phyloP scores from a whole-genome alignment of 2,113 vertebrate genomes.

The Centropristis striata region DNA sequence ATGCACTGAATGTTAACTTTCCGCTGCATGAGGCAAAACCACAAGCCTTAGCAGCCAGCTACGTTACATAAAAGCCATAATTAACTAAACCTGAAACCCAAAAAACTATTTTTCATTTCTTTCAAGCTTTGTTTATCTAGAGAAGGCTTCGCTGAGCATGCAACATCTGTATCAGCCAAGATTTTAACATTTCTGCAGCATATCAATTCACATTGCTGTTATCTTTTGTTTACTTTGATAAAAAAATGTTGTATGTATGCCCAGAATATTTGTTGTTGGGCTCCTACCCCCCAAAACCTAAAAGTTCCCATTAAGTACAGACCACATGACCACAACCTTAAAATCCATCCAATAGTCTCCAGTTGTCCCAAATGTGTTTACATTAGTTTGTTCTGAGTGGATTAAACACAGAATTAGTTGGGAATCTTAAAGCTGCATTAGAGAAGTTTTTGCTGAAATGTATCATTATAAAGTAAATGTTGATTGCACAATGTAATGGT shows the following conservation, averaged over 20 bases:
- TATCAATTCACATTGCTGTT: no score
- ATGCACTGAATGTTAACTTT: constrained; percentile 62
- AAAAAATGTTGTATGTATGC: neutral
- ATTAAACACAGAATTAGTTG: no score
- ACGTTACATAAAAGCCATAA: constrained; percentile 35
- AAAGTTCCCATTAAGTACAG: neutral
- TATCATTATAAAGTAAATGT: no score
- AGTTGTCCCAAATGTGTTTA: no score
- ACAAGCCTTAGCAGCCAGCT: constrained; percentile 24
- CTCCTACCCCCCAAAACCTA: neutral
- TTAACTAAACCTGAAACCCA: constrained; percentile 42
- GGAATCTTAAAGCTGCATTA: no score
- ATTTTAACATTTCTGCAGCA: no score
- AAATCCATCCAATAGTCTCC: no score
- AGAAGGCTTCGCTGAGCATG: constrained; percentile 12
- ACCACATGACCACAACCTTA: no score
- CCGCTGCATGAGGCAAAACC: constrained; percentile 70
- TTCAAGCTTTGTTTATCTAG: constrained; percentile 13
- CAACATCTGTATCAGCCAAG: neutral
- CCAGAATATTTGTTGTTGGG: neutral
- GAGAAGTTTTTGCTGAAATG: no score
- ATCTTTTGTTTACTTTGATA: neutral
- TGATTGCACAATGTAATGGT: no score
- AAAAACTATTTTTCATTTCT: constrained; percentile 4
- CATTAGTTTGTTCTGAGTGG: no score